phyloP scores from a whole-genome alignment of 2,113 vertebrate genomes.

The Actenoides hombroni region DNA sequence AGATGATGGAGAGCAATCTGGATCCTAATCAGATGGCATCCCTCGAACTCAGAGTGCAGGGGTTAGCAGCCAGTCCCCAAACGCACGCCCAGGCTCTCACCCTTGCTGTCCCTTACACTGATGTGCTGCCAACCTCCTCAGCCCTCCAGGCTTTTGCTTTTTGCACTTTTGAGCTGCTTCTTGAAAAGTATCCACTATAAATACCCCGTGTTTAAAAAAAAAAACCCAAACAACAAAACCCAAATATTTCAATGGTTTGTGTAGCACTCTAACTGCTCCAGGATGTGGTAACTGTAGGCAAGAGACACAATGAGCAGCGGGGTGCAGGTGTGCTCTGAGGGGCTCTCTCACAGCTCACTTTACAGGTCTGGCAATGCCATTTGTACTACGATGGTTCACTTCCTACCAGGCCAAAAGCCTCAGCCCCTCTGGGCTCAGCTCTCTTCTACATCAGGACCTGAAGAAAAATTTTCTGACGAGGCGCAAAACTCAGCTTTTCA shows the following conservation, averaged over 20 bases:
- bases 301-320: constrained; percentile 4
- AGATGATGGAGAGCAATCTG: not conserved
- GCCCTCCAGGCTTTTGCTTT: not conserved
- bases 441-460: not conserved
- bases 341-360: not conserved
- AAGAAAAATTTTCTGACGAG: not conserved
- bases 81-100: not conserved
- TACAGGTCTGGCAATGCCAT: not conserved
- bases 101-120: not conserved
- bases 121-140: not conserved
- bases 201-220: not conserved
- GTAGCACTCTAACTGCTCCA: constrained; percentile 10
- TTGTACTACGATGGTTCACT: not conserved
- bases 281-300: not conserved
- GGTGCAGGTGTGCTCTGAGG: not conserved
- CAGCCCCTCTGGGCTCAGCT: not conserved
- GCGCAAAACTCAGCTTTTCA: not conserved
- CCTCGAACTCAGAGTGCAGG: not conserved
- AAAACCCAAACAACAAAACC: too few relatives aligned
- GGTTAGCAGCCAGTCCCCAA: not conserved
- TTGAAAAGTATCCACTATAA: not conserved
- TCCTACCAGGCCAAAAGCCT: not conserved
- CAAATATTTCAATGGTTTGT: not conserved
- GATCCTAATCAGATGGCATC: not conserved
- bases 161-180: not conserved